Conservation (phyloP, 2,888 invertebrate genomes). For the Thereva nobilitata region DNA sequence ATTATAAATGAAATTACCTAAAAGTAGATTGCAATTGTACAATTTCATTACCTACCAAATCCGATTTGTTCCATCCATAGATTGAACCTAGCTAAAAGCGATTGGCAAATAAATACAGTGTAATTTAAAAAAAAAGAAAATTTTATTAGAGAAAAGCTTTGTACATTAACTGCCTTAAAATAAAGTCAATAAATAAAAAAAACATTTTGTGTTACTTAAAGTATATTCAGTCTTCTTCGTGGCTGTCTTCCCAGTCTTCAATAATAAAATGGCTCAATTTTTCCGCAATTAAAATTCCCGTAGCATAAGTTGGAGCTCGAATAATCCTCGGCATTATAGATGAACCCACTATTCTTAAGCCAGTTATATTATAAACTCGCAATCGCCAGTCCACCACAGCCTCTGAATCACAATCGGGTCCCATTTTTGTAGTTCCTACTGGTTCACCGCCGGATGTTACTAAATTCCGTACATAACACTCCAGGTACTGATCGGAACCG, state of each 20-base stretch:
- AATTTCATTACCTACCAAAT: no score
- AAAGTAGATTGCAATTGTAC: no score
- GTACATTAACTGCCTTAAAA: no score
- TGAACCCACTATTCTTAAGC: conserved; percentile 62
- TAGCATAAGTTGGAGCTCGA: conserved; percentile 32
- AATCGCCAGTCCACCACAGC: conserved; percentile 60
- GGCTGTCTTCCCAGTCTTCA: conserved; percentile 29
- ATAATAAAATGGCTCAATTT: conserved; percentile 36
- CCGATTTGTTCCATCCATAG: no score
- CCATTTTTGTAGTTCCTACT: conserved; percentile 70
- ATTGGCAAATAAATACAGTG: no score
- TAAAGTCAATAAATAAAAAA: no score
- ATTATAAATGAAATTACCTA: no score
- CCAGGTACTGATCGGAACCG: conserved; percentile 59
- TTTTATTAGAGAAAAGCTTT: no score
- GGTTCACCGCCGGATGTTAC: conserved; percentile 65
- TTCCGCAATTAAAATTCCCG: conserved; percentile 38
- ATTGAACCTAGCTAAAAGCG: no score
- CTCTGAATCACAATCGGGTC: conserved; percentile 53
- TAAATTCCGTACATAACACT: conserved; percentile 60
- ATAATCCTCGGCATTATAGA: conserved; percentile 63
- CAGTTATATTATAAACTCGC: conserved; percentile 57
- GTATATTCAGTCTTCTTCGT: neutral
- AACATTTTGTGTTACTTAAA: neutral
- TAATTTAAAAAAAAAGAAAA: no score